Evolutionary conservation across 1,140 invertebrate genomes (phyloP), one percentile per base, ranked within the genome.

Genomic region (Teleopsis dalmanni): DNA sequence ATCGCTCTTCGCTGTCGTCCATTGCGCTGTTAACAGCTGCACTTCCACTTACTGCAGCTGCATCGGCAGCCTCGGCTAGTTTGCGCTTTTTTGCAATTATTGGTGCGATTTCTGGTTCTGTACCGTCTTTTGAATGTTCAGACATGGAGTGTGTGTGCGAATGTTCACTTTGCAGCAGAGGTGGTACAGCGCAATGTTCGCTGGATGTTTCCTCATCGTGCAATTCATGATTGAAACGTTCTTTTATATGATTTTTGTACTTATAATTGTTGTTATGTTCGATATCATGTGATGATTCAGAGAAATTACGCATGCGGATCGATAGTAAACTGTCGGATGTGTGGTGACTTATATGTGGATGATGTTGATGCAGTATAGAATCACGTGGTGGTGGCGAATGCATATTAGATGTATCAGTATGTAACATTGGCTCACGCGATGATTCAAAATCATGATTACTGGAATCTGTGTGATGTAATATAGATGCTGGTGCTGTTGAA

Each of bases 181-280:
- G 52, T 2, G 57, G 56, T 25, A 50, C 58, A 1, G 52, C 54
- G 27, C 58, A 55, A 26, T 65, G 61, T 11, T 69, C 65, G 47
- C 63, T 66, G 29, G 61, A 64, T 26, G 62, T 63, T 44, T 70
- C 63, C 48, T 70, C 68, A 34, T 70, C 60, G 37, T 65, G 63
- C 21, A 67, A 43, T 22, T 64, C 62, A 36, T 70, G 64, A 31
- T 69, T 73, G 60, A 95, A 95, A 37, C 91, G 76, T 62, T 92
- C 83, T 55, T 94, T 92, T 50, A 96, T 95, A 54, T 87, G 90
- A 57, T 89, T 94, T 73, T 96, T 96, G 73, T 94, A 95, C 73
- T 96, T 95, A 74, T 95, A 95, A 38, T 77, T 80, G 55, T 77
- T 77, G 52, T 79, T 75, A 41, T 75, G 73, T 29, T 70, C 66